These are phyloP conservation scores for Pterobdella sp. DNA, from an alignment of 2,888 invertebrate genomes.

Conservation along the genomic window DNA sequence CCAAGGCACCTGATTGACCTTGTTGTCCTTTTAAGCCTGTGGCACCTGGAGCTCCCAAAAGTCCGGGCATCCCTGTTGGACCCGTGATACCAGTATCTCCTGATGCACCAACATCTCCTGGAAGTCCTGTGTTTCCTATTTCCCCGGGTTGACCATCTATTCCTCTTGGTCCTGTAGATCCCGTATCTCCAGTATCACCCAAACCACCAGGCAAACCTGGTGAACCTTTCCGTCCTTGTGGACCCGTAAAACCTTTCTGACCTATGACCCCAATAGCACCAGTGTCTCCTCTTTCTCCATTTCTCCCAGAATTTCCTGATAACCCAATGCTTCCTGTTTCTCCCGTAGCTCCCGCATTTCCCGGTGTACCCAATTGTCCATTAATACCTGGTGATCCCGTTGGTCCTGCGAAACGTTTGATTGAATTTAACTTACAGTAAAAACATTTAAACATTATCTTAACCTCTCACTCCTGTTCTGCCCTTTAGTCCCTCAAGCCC, in stretches of 20 bases:
- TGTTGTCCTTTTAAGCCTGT: not conserved
- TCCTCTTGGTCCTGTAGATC: slow-evolving; percentile 26
- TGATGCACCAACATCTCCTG: slow-evolving; percentile 4
- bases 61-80: not conserved
- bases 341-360: slow-evolving; percentile 19
- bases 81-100: slow-evolving; percentile 18
- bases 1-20: not conserved
- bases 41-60: slow-evolving; percentile 26
- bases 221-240: slow-evolving; percentile 23
- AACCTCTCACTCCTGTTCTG: slow-evolving; percentile 25
- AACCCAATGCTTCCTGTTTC: slow-evolving; percentile 29
- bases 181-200: slow-evolving; percentile 24
- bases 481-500: slow-evolving; percentile 28
- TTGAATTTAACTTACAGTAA: not conserved
- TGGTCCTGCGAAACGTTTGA: not conserved
- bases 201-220: slow-evolving; percentile 6
- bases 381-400: not conserved
- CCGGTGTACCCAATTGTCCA: slow-evolving; percentile 19
- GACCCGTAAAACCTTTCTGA: slow-evolving; percentile 20
- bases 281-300: not conserved
- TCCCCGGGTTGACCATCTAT: not conserved
- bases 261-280: slow-evolving; percentile 17
- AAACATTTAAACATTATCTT: slow-evolving; percentile 29
- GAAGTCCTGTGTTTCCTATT: not conserved
- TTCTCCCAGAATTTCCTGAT: slow-evolving; percentile 15